Conservation (phyloP, 2,888 invertebrate genomes). For the Synergus gifuensis region DNA sequence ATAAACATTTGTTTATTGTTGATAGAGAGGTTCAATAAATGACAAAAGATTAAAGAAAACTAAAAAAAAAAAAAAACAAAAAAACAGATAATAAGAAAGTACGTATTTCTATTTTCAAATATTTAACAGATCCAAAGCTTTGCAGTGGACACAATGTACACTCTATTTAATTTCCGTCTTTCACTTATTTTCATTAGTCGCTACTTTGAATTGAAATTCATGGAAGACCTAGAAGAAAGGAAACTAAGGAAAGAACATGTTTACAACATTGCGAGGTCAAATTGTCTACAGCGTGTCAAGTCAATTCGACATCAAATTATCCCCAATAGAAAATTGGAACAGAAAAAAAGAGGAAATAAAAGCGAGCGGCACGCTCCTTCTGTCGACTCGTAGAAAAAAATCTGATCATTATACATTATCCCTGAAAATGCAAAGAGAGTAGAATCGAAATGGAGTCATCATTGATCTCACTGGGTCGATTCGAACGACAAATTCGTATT, state of each 20-base stretch:
- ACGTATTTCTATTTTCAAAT: neutral
- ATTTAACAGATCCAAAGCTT: neutral
- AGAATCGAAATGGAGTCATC: slow-evolving; percentile 68
- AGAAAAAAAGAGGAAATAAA: slow-evolving; percentile 43
- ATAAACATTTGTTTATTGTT: too few relatives aligned
- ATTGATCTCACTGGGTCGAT: slow-evolving; percentile 57
- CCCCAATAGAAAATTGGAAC: slow-evolving; percentile 15
- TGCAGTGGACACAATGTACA: neutral
- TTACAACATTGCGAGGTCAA: neutral
- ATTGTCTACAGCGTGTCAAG: slow-evolving; percentile 15
- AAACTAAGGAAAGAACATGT: slow-evolving; percentile 1
- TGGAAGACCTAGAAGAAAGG: slow-evolving; percentile 4
- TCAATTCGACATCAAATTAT: slow-evolving; percentile 15
- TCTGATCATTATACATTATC: slow-evolving; percentile 48
- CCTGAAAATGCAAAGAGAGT: slow-evolving; percentile 49
- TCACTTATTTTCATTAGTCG: slow-evolving; percentile 31
- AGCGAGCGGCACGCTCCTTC: neutral
- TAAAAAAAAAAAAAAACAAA: too few relatives aligned
- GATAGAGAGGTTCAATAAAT: too few relatives aligned
- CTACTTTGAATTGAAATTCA: slow-evolving; percentile 28
- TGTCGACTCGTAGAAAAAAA: slow-evolving; percentile 38
- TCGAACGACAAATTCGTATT: slow-evolving; percentile 72
- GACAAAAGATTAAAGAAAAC: neutral
- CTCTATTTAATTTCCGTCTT: neutral
- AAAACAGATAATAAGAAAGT: neutral